A percentile compares a stretch with the other conserved stretches of the same genome.
Conservation (phyloP, 2,888 invertebrate genomes). For the Troides oblongomaculatus region DNA sequence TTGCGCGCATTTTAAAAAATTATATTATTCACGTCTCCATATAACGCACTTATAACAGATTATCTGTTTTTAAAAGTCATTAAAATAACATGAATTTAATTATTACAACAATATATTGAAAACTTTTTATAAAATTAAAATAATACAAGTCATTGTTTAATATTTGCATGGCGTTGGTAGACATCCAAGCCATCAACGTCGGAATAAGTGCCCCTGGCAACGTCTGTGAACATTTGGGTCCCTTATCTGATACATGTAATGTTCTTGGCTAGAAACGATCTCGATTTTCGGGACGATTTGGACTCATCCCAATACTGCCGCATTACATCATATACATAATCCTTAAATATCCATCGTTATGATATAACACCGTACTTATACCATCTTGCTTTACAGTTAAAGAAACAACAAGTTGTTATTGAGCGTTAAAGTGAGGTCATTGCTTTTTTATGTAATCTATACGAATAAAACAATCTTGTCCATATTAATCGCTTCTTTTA, state of each 20-base stretch:
- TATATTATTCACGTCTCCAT: slow-evolving; percentile 27
- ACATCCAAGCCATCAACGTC: slow-evolving; percentile 4
- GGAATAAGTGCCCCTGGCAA: slow-evolving; percentile 24
- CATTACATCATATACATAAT: slow-evolving; percentile 1
- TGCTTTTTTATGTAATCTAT: no score
- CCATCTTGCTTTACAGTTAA: neutral
- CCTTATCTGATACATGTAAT: slow-evolving; percentile 27
- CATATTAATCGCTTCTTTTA: neutral
- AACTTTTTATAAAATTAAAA: neutral
- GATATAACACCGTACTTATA: neutral
- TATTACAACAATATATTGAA: neutral
- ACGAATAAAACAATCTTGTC: neutral
- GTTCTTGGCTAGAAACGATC: slow-evolving; percentile 19
- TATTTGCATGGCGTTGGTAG: neutral
- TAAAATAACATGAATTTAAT: neutral
- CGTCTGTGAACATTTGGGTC: slow-evolving; percentile 21
- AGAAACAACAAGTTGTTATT: neutral
- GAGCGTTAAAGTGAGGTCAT: neutral
- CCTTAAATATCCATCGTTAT: neutral
- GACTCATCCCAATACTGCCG: slow-evolving; percentile 16
- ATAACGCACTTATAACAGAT: neutral
- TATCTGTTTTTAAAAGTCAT: neutral
- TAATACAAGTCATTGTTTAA: neutral
- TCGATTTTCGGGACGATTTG: slow-evolving; percentile 15
- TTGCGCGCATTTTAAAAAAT: slow-evolving; percentile 39